These are phyloP conservation scores for Cydia fagiglandana DNA, from an alignment of 1,140 invertebrate genomes.

Conservation along the genomic window DNA sequence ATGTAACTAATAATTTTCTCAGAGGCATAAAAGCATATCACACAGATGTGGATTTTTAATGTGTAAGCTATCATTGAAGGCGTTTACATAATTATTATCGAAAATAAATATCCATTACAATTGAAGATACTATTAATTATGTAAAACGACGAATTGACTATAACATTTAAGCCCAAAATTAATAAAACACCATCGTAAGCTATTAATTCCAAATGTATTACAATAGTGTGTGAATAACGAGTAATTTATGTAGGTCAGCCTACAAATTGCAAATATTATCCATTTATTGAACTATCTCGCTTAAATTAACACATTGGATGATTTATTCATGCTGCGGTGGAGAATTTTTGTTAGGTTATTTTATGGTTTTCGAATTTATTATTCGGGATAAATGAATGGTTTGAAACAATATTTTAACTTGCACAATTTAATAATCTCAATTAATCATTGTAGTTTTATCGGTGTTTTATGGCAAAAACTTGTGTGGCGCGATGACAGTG, in stretches of 20 bases:
- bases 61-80: too few species aligned
- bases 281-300: conserved; percentile 35
- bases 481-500: too few species aligned
- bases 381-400: background rate
- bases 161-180: background rate
- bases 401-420: too few species aligned
- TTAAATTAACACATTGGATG: conserved; percentile 11
- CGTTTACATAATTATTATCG: too few species aligned
- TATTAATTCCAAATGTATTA: conserved; percentile 3
- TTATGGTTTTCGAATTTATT: background rate
- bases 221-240: conserved; percentile 35
- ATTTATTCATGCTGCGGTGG: background rate
- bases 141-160: background rate
- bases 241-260: conserved; percentile 32
- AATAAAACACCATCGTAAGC: conserved; percentile 18
- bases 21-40: too few species aligned
- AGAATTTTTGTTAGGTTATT: background rate
- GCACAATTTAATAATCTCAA: too few species aligned
- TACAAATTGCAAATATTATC: conserved; percentile 39
- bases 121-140: too few species aligned
- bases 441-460: too few species aligned
- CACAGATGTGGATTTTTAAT: too few species aligned
- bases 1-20: too few species aligned
- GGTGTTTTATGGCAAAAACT: too few species aligned
- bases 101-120: too few species aligned